Conservation (phyloP, 2,888 invertebrate genomes). For the Resseliella maxima region DNA sequence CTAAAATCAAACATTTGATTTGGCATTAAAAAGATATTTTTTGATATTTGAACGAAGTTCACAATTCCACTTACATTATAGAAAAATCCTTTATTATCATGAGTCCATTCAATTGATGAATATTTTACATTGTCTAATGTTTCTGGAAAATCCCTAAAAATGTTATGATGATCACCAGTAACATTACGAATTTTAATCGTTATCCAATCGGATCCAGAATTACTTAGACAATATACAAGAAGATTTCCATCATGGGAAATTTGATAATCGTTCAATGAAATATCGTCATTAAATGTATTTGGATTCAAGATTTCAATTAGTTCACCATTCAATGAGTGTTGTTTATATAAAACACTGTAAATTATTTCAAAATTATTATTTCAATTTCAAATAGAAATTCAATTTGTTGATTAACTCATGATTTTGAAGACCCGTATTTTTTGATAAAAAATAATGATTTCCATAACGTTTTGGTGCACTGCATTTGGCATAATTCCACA, state of each 20-base stretch:
- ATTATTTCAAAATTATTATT: not conserved
- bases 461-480: slow-evolving; percentile 88
- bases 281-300: slow-evolving; percentile 90
- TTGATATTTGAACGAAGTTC: not conserved
- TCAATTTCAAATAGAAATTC: slow-evolving; percentile 54
- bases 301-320: slow-evolving; percentile 93
- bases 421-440: slow-evolving; percentile 96
- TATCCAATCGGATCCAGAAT: slow-evolving; percentile 96
- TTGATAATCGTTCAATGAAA: slow-evolving; percentile 78
- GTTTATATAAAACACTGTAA: not conserved
- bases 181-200: slow-evolving; percentile 86
- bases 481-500: slow-evolving; percentile 97
- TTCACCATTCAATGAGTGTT: slow-evolving; percentile 78
- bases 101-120: slow-evolving; percentile 92
- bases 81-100: slow-evolving; percentile 94
- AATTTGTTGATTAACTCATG: slow-evolving; percentile 76
- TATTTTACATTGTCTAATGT: slow-evolving; percentile 92
- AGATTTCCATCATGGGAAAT: slow-evolving; percentile 92
- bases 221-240: slow-evolving; percentile 91
- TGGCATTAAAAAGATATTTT: too few relatives aligned
- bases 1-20: slow-evolving; percentile 60
- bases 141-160: slow-evolving; percentile 90
- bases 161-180: too few relatives aligned
- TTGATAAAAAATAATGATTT: slow-evolving; percentile 84
- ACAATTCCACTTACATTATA: slow-evolving; percentile 76